These are phyloP conservation scores for Morinoia aosen DNA, from an alignment of 2,888 invertebrate genomes.

Conservation along the genomic window DNA sequence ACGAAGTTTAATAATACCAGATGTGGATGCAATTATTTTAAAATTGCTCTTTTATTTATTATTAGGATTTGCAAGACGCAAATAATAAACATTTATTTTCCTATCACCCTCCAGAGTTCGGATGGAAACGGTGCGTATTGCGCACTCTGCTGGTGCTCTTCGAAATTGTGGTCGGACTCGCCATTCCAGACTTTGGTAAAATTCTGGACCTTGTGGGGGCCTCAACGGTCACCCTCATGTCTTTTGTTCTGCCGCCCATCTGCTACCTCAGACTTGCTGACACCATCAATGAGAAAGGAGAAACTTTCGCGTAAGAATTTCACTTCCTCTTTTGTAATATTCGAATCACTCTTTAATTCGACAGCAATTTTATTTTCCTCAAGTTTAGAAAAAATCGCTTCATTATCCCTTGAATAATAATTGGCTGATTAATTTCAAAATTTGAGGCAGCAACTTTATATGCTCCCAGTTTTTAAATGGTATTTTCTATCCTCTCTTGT, in stretches of 20 bases:
- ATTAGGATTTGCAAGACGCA: no score
- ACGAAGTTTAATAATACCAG: no score
- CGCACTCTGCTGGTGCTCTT: slow-evolving; percentile 76
- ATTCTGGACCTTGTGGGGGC: slow-evolving; percentile 80
- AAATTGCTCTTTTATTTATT: no score
- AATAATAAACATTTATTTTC: no score
- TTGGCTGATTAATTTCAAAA: no score
- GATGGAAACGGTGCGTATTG: slow-evolving; percentile 76
- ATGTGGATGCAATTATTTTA: no score
- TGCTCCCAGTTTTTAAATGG: no score
- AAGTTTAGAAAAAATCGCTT: background rate
- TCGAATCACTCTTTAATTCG: background rate
- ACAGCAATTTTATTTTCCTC: background rate
- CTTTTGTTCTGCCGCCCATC: slow-evolving; percentile 79
- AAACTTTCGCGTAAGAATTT: slow-evolving; percentile 16
- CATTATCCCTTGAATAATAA: no score
- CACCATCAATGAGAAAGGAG: slow-evolving; percentile 34
- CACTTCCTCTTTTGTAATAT: background rate
- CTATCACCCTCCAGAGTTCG: slow-evolving; percentile 75
- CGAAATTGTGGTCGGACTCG: slow-evolving; percentile 79
- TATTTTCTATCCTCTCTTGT: no score
- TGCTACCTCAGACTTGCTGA: slow-evolving; percentile 77
- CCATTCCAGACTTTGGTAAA: slow-evolving; percentile 80
- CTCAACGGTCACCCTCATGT: slow-evolving; percentile 79
- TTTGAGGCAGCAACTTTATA: no score